phyloP scores from a whole-genome alignment of 92 coral and sea anemone species.

The Palythoa grandis region DNA sequence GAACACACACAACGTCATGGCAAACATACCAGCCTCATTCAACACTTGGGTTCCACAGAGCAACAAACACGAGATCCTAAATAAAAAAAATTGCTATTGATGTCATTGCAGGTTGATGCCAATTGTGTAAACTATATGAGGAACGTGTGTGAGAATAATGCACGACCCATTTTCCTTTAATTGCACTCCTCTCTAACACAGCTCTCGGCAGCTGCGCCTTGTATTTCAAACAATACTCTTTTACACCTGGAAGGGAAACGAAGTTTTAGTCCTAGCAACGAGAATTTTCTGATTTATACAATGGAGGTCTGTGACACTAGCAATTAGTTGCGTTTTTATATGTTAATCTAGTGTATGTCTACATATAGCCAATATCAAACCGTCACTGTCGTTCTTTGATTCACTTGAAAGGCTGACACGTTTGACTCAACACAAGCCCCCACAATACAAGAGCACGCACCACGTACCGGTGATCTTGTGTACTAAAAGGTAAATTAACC shows the following conservation, averaged over 20 bases:
- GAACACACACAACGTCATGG: constrained; percentile 88
- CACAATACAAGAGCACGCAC: constrained; percentile 45
- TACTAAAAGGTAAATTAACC: constrained; percentile 35
- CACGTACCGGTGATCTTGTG: constrained; percentile 31
- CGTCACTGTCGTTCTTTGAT: constrained; percentile 52
- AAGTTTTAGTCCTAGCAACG: constrained; percentile 90
- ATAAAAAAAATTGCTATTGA: constrained; percentile 79
- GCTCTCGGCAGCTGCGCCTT: constrained; percentile 87
- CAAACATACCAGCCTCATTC: constrained; percentile 73
- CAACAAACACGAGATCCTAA: constrained; percentile 75
- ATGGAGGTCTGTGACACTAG: constrained; percentile 78
- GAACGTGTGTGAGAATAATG: constrained; percentile 96
- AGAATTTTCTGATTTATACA: constrained; percentile 72
- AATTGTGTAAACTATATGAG: constrained; percentile 82
- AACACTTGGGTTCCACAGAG: constrained; percentile 83
- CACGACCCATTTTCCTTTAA: constrained; percentile 84
- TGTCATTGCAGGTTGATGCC: constrained; percentile 89
- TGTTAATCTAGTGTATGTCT: constrained; percentile 62
- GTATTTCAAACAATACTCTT: constrained; percentile 78
- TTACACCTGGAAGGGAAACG: constrained; percentile 87
- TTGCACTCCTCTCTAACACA: constrained; percentile 76
- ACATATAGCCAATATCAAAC: constrained; percentile 67
- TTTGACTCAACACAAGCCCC: constrained; percentile 48
- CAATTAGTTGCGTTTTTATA: constrained; percentile 74
- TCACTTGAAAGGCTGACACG: constrained; percentile 62